Conservation (phyloP, 2,888 invertebrate genomes). For the Kuschelorhynchus macadamiae region DNA sequence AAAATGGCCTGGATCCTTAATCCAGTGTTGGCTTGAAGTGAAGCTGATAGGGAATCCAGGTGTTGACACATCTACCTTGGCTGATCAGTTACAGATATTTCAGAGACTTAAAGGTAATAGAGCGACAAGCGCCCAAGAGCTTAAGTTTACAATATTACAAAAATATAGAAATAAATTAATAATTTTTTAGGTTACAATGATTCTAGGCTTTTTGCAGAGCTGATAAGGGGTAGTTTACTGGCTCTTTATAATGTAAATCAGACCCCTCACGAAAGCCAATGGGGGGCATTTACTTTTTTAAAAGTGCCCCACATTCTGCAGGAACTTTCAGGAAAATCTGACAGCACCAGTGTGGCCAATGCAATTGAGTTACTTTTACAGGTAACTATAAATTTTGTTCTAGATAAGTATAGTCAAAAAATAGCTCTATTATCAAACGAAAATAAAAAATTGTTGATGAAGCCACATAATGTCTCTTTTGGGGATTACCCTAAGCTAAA, state of each 20-base stretch:
- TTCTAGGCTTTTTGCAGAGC: conserved; percentile 87
- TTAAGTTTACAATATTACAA: too few species aligned
- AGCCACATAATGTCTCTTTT: too few species aligned
- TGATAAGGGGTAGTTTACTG: conserved; percentile 90
- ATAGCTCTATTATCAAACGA: neutral
- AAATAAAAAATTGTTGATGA: too few species aligned
- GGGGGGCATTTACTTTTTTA: conserved; percentile 95
- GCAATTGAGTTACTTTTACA: conserved; percentile 89
- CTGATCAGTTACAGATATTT: conserved; percentile 86
- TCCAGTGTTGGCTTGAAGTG: conserved; percentile 85
- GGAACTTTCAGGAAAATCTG: conserved; percentile 60
- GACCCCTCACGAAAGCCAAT: conserved; percentile 88
- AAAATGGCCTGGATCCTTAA: conserved; percentile 62
- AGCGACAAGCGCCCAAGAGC: too few species aligned
- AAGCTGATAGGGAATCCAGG: conserved; percentile 89
- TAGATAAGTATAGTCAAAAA: neutral
- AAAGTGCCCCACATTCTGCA: conserved; percentile 88
- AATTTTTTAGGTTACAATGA: conserved; percentile 80
- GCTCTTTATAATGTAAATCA: conserved; percentile 90
- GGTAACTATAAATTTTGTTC: conserved; percentile 23
- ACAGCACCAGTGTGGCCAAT: conserved; percentile 74
- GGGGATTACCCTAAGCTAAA: too few species aligned
- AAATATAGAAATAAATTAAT: too few species aligned
- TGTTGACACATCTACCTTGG: conserved; percentile 84
- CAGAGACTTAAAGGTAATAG: conserved; percentile 83